Evolutionary conservation across 2,797 vertebrate species (phyloP), one percentile per base, ranked within the genome.

Genomic region (Pygocentrus nattereri): DNA sequence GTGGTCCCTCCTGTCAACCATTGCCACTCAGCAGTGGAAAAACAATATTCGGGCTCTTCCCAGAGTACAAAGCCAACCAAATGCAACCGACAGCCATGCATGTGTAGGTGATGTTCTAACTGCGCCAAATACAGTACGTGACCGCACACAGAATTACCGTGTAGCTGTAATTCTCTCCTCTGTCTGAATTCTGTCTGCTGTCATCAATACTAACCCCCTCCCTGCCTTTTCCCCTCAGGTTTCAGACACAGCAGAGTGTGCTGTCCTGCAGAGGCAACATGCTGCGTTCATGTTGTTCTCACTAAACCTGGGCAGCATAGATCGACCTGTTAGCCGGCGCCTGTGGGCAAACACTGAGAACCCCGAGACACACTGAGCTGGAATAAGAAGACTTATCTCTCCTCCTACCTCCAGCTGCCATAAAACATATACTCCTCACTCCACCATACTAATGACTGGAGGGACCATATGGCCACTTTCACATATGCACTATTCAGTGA

Each of bases 211-310:
- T 52, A 27, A 41, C 31, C 44, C 7, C 19, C n/a, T 69, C 27
- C 31, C 49, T 5, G 5, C 16, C n/a, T 2, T 54, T 21, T 72
- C 69, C 69, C 49, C 38, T 73, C 31, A 64, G 50, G 50, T 31
- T 78, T 73, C 27, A 49, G 49, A 50, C 25, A 50, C 65, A 47
- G 25, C 41, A 52, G 64, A 44, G 54, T 25, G 65, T 41, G 27
- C 19, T 64, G 18, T 54, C 68, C 59, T 38, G 3, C 49, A 5
- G 80, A 65, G 68, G 19, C 49, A 38, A 34, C 81, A 59, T n/a
- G 75, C 75, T 49, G 44, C 2, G n/a, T n/a, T 61, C 23, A 25
- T 56, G 44, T 77, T 64, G 59, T 78, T 65, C 59, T 72, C 67
- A 64, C 65, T 64, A 64, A 62, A 77, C 76, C 74, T 52, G 13